Conservation (phyloP, 2,113 vertebrate species). For the Psettodes erumei region DNA sequence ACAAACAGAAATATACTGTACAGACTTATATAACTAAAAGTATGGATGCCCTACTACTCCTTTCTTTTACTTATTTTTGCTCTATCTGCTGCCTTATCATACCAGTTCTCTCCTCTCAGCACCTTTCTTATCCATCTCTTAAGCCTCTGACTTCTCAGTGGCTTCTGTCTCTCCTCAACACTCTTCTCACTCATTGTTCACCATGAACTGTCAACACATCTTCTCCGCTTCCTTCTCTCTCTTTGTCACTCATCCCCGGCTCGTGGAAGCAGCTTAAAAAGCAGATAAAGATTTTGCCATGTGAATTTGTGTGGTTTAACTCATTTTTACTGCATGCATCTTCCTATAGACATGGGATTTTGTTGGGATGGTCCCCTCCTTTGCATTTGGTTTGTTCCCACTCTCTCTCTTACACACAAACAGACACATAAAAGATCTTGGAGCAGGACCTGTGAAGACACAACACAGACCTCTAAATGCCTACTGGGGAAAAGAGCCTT, state of each 20-base stretch:
- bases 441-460: constrained; percentile 35
- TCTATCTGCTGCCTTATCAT: background rate
- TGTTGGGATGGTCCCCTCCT: constrained; percentile 10
- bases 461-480: constrained; percentile 43
- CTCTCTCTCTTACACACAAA: too few species aligned
- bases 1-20: constrained; percentile 15
- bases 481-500: constrained; percentile 36
- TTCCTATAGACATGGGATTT: constrained; percentile 5
- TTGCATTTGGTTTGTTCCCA: constrained; percentile 14
- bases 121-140: constrained; percentile 19
- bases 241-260: constrained; percentile 4
- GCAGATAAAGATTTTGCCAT: constrained; percentile 51
- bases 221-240: background rate
- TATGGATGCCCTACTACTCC: background rate
- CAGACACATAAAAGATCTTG: constrained; percentile 23
- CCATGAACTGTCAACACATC: constrained; percentile 3
- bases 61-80: constrained; percentile 4
- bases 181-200: constrained; percentile 34
- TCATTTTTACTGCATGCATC: too few species aligned
- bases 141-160: background rate
- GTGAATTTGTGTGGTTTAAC: constrained; percentile 20
- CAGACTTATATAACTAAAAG: constrained; percentile 1
- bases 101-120: constrained; percentile 3
- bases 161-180: background rate
- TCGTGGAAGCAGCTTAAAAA: constrained; percentile 37